Base-by-base conservation (phyloP, 2,113 vertebrate species). In the Sander vitreus region DNA sequence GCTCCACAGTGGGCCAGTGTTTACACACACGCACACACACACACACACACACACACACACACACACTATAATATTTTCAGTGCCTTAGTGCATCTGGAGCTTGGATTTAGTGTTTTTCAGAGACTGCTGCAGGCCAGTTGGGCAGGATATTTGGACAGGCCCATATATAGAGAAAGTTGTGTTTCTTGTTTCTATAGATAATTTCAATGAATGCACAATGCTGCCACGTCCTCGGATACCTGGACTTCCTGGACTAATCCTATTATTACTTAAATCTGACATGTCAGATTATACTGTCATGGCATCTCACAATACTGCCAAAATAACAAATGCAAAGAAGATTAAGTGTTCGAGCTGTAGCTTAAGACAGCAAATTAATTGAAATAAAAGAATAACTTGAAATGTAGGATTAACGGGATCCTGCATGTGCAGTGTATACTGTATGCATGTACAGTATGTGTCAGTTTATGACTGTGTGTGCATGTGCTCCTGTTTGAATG, bases 211-310 rank as follows among this genome's bases (percentile, higher is more conserved):
- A 43, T 69, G 14, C 30, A 45, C n/a, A 54, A 15, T 62, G 68
- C 43, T 73, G 62, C 16, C 27, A 65, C 36, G 73, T 75, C 73
- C 68, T 66, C 53, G 14, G 48, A 80, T 48, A 74, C 69, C 50
- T 68, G 51, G 15, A 58, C 53, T 62, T 81, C 27, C 2, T 27
- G 27, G 27, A 27, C 27, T 76, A 84, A 78, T 50, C 62, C 70
- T 73, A 51, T 78, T 72, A 80, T 67, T 71, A 64, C 57, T 78
- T 72, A 33, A 84, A 87, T 66, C 66, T 69, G 51, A 77, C 62
- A 73, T 73, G 71, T 53, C 68, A 63, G 78, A 88, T 81, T 83
- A 82, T 21, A 30, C 16, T 68, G 85, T 70, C 59, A 53, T 23
- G 3, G 43, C 47, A 55, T 84, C 85, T 71, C 15, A 64, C 50